phyloP scores from a whole-genome alignment of 2,797 vertebrate genomes.

The Corythornis leucogaster region DNA sequence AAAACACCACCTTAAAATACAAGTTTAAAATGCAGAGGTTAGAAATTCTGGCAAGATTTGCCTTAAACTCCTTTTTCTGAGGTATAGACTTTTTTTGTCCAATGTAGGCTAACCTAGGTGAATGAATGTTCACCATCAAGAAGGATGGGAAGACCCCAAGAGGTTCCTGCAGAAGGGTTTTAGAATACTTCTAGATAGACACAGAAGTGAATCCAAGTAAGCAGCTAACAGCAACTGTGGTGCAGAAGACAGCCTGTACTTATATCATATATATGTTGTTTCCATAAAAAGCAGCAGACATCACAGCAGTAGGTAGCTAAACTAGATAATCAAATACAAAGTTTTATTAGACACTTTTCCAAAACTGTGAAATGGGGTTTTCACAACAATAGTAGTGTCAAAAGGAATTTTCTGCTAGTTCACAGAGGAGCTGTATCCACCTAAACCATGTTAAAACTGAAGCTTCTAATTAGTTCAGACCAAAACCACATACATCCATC shows the following conservation, averaged over 20 bases:
- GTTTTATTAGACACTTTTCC: background rate
- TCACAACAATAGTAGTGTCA: background rate
- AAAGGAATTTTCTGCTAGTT: background rate
- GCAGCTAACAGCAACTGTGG: background rate
- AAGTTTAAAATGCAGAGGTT: background rate
- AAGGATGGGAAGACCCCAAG: background rate
- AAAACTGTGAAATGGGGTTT: background rate
- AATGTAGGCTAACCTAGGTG: fast-evolving
- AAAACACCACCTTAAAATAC: background rate
- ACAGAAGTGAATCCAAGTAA: background rate
- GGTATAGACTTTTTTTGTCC: background rate
- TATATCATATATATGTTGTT: fast-evolving
- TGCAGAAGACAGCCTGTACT: background rate
- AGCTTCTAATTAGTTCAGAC: background rate
- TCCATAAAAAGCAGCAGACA: background rate
- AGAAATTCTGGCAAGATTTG: background rate
- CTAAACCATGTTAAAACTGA: background rate
- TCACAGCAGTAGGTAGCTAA: background rate
- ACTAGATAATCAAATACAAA: background rate
- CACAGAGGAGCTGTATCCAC: background rate
- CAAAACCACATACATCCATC: background rate
- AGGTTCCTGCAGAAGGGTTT: background rate
- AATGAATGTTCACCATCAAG: background rate
- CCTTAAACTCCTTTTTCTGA: background rate
- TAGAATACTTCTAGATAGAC: background rate